Conservation (phyloP, 1,140 invertebrate species). For the Sarcophaga bullata region DNA sequence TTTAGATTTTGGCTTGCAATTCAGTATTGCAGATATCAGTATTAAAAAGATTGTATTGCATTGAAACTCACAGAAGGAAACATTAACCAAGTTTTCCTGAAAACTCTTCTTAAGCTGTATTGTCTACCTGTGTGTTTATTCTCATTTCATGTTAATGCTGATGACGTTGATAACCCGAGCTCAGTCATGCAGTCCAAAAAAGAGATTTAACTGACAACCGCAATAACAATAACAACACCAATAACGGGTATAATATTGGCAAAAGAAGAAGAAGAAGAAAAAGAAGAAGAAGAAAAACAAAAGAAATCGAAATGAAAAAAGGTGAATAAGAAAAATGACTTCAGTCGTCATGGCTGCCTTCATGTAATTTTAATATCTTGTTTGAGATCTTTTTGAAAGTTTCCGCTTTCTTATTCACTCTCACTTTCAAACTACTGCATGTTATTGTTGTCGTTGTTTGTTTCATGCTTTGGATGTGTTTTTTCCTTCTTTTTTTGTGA, state of each 20-base stretch:
- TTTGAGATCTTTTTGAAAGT: conserved; percentile 47
- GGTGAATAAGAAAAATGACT: not conserved
- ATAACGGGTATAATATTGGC: no score
- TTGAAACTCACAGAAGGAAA: not conserved
- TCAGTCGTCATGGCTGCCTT: conserved; percentile 1
- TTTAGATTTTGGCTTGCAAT: no score
- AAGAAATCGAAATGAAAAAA: no score
- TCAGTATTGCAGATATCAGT: no score
- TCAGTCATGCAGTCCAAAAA: conserved; percentile 11
- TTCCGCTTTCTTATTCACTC: conserved; percentile 67
- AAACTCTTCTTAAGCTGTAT: not conserved
- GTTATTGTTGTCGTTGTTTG: conserved; percentile 45
- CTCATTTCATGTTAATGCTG: conserved; percentile 5
- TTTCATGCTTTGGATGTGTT: conserved; percentile 22
- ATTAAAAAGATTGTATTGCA: no score
- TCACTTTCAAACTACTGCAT: conserved; percentile 62
- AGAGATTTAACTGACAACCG: not conserved
- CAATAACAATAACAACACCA: not conserved
- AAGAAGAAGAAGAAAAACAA: no score
- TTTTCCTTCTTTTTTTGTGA: not conserved
- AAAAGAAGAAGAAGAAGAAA: no score
- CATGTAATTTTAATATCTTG: conserved; percentile 35
- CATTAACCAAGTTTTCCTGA: not conserved
- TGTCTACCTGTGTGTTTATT: not conserved
- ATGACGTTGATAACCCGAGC: conserved; percentile 11